A percentile compares a stretch with the other conserved stretches of the same genome.
Conservation (phyloP, 2,797 vertebrate genomes). For the Rhynchonycteris naso region DNA sequence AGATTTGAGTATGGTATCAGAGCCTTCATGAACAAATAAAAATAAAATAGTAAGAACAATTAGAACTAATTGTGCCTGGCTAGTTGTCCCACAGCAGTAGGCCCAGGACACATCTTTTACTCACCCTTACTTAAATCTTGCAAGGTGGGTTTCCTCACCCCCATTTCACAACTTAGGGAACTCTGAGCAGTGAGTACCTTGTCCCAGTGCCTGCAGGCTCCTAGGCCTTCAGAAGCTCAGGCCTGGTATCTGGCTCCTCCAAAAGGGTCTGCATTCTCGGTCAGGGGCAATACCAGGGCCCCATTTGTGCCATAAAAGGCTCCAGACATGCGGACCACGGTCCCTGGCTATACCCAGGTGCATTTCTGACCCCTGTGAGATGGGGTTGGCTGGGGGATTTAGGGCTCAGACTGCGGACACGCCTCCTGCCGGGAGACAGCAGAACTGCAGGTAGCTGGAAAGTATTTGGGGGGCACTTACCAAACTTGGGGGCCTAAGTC, state of each 20-base stretch:
- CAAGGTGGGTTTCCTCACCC: background rate
- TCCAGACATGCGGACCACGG: background rate
- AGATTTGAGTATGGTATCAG: background rate
- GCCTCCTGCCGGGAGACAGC: background rate
- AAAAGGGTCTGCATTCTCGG: constrained; percentile 1
- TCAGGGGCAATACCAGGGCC: background rate
- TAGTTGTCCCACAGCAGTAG: background rate
- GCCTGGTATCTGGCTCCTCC: background rate
- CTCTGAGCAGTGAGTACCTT: background rate
- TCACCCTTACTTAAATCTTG: background rate
- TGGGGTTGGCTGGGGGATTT: background rate
- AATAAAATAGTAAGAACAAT: background rate
- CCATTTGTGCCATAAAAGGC: constrained; percentile 22
- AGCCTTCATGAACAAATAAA: background rate
- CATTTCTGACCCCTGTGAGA: background rate
- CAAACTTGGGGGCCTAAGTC: background rate
- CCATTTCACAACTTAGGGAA: background rate
- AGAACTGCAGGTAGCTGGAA: background rate
- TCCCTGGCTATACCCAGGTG: background rate
- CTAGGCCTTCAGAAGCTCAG: rapidly evolving
- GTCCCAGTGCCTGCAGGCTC: background rate
- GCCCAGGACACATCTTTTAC: background rate
- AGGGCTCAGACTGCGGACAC: rapidly evolving
- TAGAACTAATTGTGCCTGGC: background rate
- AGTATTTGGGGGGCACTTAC: background rate